These are phyloP conservation scores for Myoxocephalus aenaeus DNA, from an alignment of 2,797 vertebrate species.

Conservation along the genomic window DNA sequence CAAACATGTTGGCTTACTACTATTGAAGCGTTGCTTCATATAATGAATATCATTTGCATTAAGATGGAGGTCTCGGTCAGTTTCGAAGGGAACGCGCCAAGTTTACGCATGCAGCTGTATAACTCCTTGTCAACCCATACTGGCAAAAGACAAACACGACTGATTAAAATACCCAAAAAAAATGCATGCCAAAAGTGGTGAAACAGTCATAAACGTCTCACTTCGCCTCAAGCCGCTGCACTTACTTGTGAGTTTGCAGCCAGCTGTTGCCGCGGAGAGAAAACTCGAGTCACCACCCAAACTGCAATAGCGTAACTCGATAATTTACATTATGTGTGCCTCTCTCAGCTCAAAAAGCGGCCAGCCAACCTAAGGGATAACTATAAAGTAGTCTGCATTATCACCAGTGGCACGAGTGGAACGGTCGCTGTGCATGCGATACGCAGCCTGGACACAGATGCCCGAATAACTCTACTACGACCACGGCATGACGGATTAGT, in stretches of 20 bases:
- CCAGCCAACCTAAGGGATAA: neutral
- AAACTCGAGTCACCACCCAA: constrained; percentile 48
- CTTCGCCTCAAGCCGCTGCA: constrained; percentile 22
- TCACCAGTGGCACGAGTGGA: constrained; percentile 18
- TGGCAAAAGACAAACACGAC: neutral
- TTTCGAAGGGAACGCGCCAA: constrained; percentile 35
- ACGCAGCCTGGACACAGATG: constrained; percentile 36
- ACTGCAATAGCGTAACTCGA: constrained; percentile 13
- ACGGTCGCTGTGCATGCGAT: constrained; percentile 33
- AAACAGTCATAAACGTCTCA: constrained; percentile 9
- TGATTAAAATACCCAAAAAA: neutral
- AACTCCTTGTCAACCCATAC: neutral
- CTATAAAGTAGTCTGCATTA: neutral
- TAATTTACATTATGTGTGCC: neutral
- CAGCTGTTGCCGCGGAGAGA: constrained; percentile 71
- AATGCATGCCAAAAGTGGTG: neutral
- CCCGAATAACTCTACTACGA: constrained; percentile 65
- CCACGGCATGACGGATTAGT: constrained; percentile 75
- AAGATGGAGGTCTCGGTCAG: constrained; percentile 31
- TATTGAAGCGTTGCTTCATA: neutral
- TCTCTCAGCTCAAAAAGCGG: constrained; percentile 9
- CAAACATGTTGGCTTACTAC: constrained; percentile 2
- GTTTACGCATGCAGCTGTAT: constrained; percentile 38
- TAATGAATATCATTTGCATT: neutral
- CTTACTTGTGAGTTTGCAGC: constrained; percentile 59